Conservation (phyloP, 2,113 vertebrate genomes). For the Pyxicephalus adspersus region DNA sequence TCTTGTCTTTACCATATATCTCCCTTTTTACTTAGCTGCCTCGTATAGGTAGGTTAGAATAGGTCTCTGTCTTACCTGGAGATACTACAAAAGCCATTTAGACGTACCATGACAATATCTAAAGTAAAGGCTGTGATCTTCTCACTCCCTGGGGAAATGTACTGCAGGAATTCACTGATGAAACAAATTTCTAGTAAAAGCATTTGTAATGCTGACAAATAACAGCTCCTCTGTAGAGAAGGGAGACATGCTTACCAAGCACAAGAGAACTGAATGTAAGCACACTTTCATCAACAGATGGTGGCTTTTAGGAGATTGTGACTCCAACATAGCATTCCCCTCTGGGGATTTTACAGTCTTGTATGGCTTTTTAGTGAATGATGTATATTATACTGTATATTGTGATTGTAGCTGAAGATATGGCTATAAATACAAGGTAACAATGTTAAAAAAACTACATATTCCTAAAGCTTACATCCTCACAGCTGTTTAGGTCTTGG, state of each 20-base stretch:
- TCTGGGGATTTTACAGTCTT: not conserved
- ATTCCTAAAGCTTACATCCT: too few species aligned
- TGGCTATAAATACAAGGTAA: not conserved
- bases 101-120: not conserved
- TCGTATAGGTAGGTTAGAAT: not conserved
- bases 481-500: too few species aligned
- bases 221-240: not conserved
- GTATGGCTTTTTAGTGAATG: not conserved
- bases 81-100: not conserved
- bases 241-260: not conserved
- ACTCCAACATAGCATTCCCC: not conserved
- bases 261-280: not conserved
- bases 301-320: conserved; percentile 6
- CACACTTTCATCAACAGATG: not conserved
- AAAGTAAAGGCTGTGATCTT: conserved; percentile 5
- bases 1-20: too few species aligned
- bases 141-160: not conserved
- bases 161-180: not conserved
- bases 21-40: not conserved
- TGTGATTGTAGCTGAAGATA: not conserved
- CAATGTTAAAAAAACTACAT: too few species aligned
- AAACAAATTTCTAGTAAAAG: conserved; percentile 21
- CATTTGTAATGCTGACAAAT: conserved; percentile 9
- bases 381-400: not conserved
- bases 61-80: not conserved